Evolutionary conservation across 2,888 invertebrate species (phyloP), one percentile per base, ranked within the genome.

Genomic region (Ptychoptera albimana): DNA sequence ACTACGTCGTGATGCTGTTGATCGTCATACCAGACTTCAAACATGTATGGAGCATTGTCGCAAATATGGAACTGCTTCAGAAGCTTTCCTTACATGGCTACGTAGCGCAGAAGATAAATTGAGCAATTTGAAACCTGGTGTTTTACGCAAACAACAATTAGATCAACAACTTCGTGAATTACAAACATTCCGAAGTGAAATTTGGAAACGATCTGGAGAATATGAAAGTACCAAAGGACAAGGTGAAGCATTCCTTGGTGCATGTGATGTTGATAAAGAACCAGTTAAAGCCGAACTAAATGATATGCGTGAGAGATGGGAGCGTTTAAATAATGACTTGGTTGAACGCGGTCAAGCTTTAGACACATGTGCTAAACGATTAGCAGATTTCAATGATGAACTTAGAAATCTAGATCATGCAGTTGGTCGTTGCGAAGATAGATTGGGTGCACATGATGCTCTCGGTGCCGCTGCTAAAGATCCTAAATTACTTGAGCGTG

Each of bases 21-120:
- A 93, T 54, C 73, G 91, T 39, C 80, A 92, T 57, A 86, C 84
- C 1, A 72, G 86, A 50, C 69, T 92, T 38, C 88, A 91, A 61
- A 86, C 88, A 1, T 88, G 89, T 62, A 81, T 82, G 77, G 92
- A 92, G 60, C 91, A 86, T 60, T 89, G 84, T 66, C 83, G 83
- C 53, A 91, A 91, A 59, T 94, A 87, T 68, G 82, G 84, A 59
- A 77, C 79, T 55, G 81, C 82, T 0, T 77, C 88, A 42, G 92
- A 92, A 54, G 70, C 75, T 1, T 91, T 92, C 71, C 66, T 88
- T 1, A 84, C 87, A 1, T 94, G 94, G 94, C 65, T 96, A 45
- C 71, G 81, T 2, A 80, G 83, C 50, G 83, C 86, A 0, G 93
- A 94, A 63, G 83, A 85, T 53, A 82, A 87, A 52, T 68, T 93